Percentiles rank a stretch among this genome's conserved stretches.
Evolutionary conservation across 2,888 invertebrate genomes (phyloP).

Genomic region (Pediacus dermestoides): DNA sequence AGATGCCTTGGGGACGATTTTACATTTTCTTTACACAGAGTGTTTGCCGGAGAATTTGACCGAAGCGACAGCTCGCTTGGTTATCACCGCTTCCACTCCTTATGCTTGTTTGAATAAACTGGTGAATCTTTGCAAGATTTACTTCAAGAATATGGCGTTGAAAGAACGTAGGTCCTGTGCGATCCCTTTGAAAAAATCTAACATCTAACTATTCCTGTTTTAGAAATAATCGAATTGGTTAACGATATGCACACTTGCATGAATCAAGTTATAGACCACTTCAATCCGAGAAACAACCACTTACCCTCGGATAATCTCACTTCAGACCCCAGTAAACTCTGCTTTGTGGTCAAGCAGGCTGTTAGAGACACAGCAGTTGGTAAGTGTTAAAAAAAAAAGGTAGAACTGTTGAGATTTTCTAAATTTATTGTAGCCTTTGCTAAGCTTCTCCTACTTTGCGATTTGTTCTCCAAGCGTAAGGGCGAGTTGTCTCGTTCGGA

Average conservation of each 20-base stretch:
- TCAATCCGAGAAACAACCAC: slow-evolving; percentile 48
- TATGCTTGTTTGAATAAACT: slow-evolving; percentile 57
- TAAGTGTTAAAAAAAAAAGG: slow-evolving; percentile 31
- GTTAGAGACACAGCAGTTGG: slow-evolving; percentile 61
- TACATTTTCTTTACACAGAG: slow-evolving; percentile 64
- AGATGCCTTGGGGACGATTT: slow-evolving; percentile 58
- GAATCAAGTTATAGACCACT: slow-evolving; percentile 59
- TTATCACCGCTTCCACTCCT: slow-evolving; percentile 53
- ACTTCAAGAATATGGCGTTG: slow-evolving; percentile 59
- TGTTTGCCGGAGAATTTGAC: slow-evolving; percentile 59
- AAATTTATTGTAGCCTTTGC: slow-evolving; percentile 47
- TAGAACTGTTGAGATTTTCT: background rate
- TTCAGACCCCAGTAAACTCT: slow-evolving; percentile 58
- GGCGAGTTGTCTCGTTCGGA: slow-evolving; percentile 60
- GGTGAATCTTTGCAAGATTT: slow-evolving; percentile 57
- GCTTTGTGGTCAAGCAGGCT: slow-evolving; percentile 60
- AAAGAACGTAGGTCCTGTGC: slow-evolving; percentile 58
- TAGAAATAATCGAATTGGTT: slow-evolving; percentile 62
- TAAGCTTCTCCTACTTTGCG: slow-evolving; percentile 60
- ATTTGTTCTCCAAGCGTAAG: slow-evolving; percentile 62
- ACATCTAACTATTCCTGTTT: slow-evolving; percentile 29
- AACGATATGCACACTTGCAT: slow-evolving; percentile 63
- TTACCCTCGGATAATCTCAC: slow-evolving; percentile 44
- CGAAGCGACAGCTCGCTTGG: slow-evolving; percentile 57
- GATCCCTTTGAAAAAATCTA: slow-evolving; percentile 3